Conservation (phyloP, 2,797 vertebrate genomes). For the Tragopan temminckii region DNA sequence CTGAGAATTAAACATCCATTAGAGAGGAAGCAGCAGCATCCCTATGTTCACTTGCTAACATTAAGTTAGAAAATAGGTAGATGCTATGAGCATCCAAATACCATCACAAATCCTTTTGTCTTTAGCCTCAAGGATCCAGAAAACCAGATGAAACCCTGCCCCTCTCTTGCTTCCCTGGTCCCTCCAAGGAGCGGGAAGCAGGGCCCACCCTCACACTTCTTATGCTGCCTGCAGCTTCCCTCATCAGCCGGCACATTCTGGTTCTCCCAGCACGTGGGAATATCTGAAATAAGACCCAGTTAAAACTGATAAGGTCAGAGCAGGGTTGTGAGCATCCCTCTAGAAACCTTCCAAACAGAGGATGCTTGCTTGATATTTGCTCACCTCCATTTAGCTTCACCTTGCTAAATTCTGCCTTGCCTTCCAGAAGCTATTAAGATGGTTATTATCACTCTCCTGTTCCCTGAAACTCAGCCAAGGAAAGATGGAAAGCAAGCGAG, state of each 20-base stretch:
- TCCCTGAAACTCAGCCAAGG: conserved; percentile 52
- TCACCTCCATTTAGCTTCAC: conserved; percentile 16
- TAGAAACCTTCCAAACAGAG: not conserved
- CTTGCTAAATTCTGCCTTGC: conserved; percentile 20
- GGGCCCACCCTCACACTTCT: not conserved
- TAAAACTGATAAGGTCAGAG: not conserved
- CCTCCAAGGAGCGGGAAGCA: not conserved
- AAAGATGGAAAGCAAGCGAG: conserved; percentile 27
- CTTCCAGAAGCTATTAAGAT: conserved; percentile 65
- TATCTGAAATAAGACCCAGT: not conserved
- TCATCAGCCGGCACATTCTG: not conserved
- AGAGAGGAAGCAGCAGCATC: not conserved
- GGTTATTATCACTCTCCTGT: conserved; percentile 26
- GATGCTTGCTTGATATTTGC: not conserved
- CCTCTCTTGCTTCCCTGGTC: not conserved
- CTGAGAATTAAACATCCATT: not conserved
- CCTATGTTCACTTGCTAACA: not conserved
- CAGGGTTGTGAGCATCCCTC: not conserved
- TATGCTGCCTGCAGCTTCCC: not conserved
- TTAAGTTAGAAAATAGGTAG: not conserved
- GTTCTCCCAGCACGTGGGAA: not conserved
- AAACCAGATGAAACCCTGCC: not conserved
- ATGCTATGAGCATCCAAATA: rapidly evolving
- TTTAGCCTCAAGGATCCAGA: not conserved
- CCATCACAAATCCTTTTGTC: not conserved